Percentiles rank a stretch among this genome's conserved stretches.
Conservation (phyloP, 2,113 vertebrate species). For the Baryphthengus martii region DNA sequence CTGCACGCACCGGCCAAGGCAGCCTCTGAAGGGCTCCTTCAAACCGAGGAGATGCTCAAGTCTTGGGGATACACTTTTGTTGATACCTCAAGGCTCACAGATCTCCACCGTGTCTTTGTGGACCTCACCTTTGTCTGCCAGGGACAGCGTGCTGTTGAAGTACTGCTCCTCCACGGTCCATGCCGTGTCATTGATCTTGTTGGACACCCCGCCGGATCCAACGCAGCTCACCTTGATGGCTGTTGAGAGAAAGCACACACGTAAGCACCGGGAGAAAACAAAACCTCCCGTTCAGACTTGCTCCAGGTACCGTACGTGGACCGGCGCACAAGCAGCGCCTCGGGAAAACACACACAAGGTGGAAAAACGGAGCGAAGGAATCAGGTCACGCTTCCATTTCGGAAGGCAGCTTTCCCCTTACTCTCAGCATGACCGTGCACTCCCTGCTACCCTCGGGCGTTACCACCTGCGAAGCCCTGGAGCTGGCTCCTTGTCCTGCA, state of each 20-base stretch:
- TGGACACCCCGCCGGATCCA: conserved; percentile 89
- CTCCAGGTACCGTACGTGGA: not conserved
- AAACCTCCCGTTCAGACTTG: not conserved
- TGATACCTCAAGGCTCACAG: not conserved
- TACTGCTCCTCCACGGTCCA: conserved; percentile 90
- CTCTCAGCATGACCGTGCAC: not conserved
- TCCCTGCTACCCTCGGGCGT: not conserved
- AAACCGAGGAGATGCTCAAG: rapidly evolving
- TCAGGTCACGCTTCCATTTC: not conserved
- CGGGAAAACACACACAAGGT: not conserved
- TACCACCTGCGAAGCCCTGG: not conserved
- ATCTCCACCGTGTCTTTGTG: not conserved
- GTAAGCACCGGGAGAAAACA: not conserved
- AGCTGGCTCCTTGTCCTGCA: not conserved
- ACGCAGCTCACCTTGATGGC: conserved; percentile 91
- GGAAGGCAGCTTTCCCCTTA: not conserved
- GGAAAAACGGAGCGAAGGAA: not conserved
- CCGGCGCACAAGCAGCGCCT: not conserved
- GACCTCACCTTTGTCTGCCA: conserved; percentile 88
- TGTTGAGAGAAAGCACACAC: conserved; percentile 24
- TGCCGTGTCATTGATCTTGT: conserved; percentile 79
- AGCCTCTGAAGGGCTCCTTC: not conserved
- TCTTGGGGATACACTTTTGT: not conserved
- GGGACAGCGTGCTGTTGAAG: conserved; percentile 85
- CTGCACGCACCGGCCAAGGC: not conserved